Evolutionary conservation across 2,113 vertebrate species (phyloP).

Genomic region (Xiphorhynchus elegans): DNA sequence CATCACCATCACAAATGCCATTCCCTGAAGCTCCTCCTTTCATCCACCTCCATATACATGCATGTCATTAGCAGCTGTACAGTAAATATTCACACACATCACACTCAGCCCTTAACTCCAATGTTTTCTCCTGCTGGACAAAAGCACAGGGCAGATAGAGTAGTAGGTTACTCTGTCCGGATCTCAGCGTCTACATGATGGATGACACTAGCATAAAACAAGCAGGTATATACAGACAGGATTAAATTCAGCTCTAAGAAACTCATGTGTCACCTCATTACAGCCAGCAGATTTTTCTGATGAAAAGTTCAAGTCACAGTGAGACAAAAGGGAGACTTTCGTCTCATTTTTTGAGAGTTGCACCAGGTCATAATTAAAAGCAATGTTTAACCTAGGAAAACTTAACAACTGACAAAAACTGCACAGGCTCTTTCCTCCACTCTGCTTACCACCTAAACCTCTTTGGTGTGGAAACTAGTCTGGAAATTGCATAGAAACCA

Average conservation of each 20-base stretch:
- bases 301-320: constrained; percentile 28
- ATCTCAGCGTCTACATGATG: not conserved
- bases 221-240: not conserved
- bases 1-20: fast-evolving
- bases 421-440: not conserved
- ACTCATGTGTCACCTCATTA: constrained; percentile 23
- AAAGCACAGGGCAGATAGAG: not conserved
- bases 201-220: not conserved
- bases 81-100: not conserved
- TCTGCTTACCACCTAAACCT: not conserved
- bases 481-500: constrained; percentile 2
- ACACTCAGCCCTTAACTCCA: not conserved
- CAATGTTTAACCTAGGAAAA: not conserved
- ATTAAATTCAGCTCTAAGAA: constrained; percentile 7
- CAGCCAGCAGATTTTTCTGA: not conserved
- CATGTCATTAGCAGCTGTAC: not conserved
- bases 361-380: not conserved
- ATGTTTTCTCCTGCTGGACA: not conserved
- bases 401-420: not conserved
- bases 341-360: not conserved
- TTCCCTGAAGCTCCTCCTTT: not conserved
- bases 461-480: constrained; percentile 3
- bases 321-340: not conserved
- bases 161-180: not conserved
- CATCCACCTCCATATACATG: fast-evolving